These are phyloP conservation scores for Apocheima hispidaria DNA, from an alignment of 2,888 invertebrate genomes.

Conservation along the genomic window DNA sequence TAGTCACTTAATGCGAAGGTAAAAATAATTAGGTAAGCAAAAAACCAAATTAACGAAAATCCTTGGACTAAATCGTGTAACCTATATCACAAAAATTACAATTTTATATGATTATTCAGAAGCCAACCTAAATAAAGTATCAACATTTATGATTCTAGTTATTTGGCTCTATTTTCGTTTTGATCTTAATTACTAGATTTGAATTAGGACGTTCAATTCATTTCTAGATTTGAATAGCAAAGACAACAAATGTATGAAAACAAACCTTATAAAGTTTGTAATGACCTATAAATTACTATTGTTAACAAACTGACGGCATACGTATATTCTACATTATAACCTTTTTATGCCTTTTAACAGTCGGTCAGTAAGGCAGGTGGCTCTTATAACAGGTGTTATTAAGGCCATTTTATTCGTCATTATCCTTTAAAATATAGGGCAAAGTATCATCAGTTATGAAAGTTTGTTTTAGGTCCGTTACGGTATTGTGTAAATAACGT, in stretches of 20 bases:
- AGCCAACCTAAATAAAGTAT: slow-evolving; percentile 1
- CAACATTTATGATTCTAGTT: not conserved
- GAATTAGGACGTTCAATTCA: too few relatives aligned
- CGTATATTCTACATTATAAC: slow-evolving; percentile 54
- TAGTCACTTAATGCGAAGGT: too few relatives aligned
- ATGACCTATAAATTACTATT: slow-evolving; percentile 47
- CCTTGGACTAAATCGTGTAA: slow-evolving; percentile 3
- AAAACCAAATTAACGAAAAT: not conserved
- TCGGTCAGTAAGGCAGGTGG: slow-evolving; percentile 76
- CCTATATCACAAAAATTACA: not conserved
- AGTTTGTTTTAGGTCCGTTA: slow-evolving; percentile 83
- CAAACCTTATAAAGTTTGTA: slow-evolving; percentile 1
- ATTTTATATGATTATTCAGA: not conserved
- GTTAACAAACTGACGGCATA: slow-evolving; percentile 55
- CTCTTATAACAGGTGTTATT: slow-evolving; percentile 68
- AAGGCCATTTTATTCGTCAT: slow-evolving; percentile 59
- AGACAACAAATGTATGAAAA: not conserved
- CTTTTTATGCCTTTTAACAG: slow-evolving; percentile 61
- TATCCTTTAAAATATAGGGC: slow-evolving; percentile 61
- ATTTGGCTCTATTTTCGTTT: not conserved
- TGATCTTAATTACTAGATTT: not conserved
- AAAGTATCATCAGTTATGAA: slow-evolving; percentile 68
- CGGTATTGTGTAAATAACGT: slow-evolving; percentile 72
- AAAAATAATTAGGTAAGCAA: not conserved
- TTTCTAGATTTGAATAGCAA: not conserved